Conservation (phyloP, 2,888 invertebrate species). For the Hemithea aestivaria region DNA sequence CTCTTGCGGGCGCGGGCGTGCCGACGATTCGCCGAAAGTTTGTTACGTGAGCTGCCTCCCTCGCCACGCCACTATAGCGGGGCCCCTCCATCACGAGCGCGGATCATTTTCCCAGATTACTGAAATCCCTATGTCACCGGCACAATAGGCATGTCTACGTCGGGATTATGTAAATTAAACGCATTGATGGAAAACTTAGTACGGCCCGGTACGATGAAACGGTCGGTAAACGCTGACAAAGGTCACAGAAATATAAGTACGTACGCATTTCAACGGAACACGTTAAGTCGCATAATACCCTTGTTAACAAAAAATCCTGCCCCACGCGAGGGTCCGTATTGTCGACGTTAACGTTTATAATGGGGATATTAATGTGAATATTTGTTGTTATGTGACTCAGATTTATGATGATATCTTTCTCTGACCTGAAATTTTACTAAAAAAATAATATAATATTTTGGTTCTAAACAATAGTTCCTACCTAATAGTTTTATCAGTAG, state of each 20-base stretch:
- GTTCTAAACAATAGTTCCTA: too few relatives aligned
- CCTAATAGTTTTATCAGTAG: too few relatives aligned
- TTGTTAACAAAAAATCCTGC: conserved; percentile 45
- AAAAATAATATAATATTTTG: too few relatives aligned
- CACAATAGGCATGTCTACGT: conserved; percentile 33
- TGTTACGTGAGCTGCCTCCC: conserved; percentile 43
- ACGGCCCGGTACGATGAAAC: conserved; percentile 26
- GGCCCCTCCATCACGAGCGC: conserved; percentile 20
- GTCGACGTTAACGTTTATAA: conserved; percentile 39
- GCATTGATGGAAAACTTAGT: conserved; percentile 27
- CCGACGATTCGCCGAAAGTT: conserved; percentile 36
- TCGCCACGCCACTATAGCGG: conserved; percentile 14
- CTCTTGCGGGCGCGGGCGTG: conserved; percentile 30
- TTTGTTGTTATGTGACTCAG: conserved; percentile 5
- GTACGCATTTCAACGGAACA: conserved; percentile 33
- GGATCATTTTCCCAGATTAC: conserved; percentile 31
- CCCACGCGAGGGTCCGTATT: conserved; percentile 33
- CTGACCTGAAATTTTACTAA: too few relatives aligned
- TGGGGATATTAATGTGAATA: conserved; percentile 29
- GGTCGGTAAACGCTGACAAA: conserved; percentile 40
- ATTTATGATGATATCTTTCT: too few relatives aligned
- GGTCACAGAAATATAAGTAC: conserved; percentile 34
- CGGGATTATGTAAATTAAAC: conserved; percentile 36
- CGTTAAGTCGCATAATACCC: conserved; percentile 40
- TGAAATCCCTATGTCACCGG: conserved; percentile 38